A percentile compares a stretch with the other conserved stretches of the same genome.
phyloP scores from a whole-genome alignment of 2,113 vertebrate species.

The Haemorhous mexicanus region DNA sequence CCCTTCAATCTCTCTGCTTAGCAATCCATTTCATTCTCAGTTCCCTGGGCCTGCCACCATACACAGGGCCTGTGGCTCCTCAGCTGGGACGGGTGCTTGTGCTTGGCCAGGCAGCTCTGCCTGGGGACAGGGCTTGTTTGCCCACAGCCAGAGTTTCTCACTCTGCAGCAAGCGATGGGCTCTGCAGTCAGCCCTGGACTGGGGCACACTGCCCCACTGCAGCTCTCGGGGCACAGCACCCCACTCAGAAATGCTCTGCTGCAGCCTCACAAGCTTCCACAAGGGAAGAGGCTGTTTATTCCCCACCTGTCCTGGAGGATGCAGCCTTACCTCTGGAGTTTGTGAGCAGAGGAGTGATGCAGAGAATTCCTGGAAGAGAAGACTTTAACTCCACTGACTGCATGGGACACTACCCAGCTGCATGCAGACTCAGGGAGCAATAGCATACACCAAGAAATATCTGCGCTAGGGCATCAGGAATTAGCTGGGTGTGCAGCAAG shows the following conservation, averaged over 20 bases:
- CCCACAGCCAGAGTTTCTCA: neutral
- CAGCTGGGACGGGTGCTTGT: neutral
- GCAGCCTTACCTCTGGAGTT: neutral
- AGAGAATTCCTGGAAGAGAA: neutral
- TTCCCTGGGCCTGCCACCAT: rapidly evolving
- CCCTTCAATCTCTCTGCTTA: neutral
- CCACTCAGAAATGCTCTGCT: rapidly evolving
- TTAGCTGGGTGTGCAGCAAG: neutral
- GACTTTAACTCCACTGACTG: neutral
- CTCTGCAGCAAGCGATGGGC: rapidly evolving
- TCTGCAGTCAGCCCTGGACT: neutral
- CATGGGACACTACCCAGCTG: neutral
- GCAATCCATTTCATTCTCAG: neutral
- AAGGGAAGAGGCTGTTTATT: neutral
- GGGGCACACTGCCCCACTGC: neutral
- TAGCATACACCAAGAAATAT: neutral
- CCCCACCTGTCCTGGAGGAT: neutral
- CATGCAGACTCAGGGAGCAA: neutral
- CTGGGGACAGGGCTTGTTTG: rapidly evolving
- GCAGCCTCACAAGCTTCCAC: neutral
- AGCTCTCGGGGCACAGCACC: neutral
- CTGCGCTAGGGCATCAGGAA: neutral
- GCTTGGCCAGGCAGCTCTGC: neutral
- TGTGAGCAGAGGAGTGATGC: rapidly evolving
- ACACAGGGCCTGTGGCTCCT: neutral